Base-by-base conservation (phyloP, 2,888 invertebrate genomes). In the Agriopis aurantiaria region DNA sequence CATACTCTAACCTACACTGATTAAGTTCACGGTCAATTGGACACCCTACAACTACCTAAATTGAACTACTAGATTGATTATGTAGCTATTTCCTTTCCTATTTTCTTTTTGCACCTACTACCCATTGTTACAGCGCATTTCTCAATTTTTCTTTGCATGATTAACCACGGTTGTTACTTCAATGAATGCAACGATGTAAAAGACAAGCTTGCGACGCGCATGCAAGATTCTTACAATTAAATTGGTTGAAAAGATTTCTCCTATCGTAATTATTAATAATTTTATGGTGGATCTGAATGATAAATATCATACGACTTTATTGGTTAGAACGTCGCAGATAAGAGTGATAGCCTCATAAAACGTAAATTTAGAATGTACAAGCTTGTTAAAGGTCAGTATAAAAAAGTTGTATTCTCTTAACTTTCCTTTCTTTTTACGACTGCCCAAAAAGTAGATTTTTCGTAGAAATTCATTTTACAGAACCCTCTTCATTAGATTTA, bases 161-260 rank as follows among this genome's bases (percentile, higher is more conserved):
- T 77, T 75, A 70, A 64, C 62, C 69, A 74, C 73, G 76, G 75
- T 71, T 79, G 77, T 75, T 72, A 77, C 75, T 74, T 71, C 9
- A 43, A 43, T 9, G 43, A 43, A 10, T 8, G 74, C 63, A 67
- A 72, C 71, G 72, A 69, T 65, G 73, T 75, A 61, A 56, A 72
- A 72, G 75, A 71, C 73, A 69, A 73, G 72, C 69, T 12, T 60
- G 57, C 59, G 58, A 56, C 65, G 59, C 41, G 72, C 77, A 79
- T 78, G 78, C 78, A 69, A 78, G 69, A 76, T 69, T 72, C 65
- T 64, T 69, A 69, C 72, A 73, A 72, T 73, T 69, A 76, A 71
- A 71, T 69, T 73, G 65, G 62, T 75, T 55, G 68, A 69, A 72
- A 74, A 72, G 72, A 72, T 77, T 77, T 77, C 75, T 72, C 71